Base-by-base conservation (phyloP, 1,140 invertebrate genomes). In the Drosophila fuyamai region DNA sequence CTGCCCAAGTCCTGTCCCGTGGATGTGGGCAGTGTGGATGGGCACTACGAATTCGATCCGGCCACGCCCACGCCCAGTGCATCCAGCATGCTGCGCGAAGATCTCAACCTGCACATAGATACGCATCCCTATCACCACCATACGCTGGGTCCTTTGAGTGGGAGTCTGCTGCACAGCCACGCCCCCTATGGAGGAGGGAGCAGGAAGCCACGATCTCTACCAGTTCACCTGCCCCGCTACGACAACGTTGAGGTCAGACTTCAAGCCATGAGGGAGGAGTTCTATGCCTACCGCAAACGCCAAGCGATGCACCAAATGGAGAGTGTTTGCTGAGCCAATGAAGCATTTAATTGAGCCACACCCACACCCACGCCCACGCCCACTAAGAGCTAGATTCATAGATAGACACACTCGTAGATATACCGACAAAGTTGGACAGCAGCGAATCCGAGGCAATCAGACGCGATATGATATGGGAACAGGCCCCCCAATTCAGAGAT, bases 231-330 rank as follows among this genome's bases (percentile, higher is more conserved):
- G 63, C 93, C 94, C 38, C 94, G 95, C 6, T 95, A 96, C 53
- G 96, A 97, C 79, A 97, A 97, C 92, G 97, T 97, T 75, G 97
- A 98, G 89, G 97, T 97, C 4, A 94, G 98, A 53, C 97, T 98
- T 57, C 96, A 97, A 77, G 97, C 97, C 35, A 98, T 99, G 96
- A 97, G 98, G 81, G 97, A 98, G 91, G 98, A 99, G 92, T 99
- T 98, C 93, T 96, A 98, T 91, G 96, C 98, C 91, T 98, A 98
- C 93, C 94, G 97, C 57, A 96, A 97, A 83, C 94, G 97, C 41
- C 97, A 98, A 92, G 97, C 97, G 47, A 89, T 92, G 85, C 88
- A 91, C 60, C 81, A 90, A 93, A 92, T 96, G 57, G 96, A 96
- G 92, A 96, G 96, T 93, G 95, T 94, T 76, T 97, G 96, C 93